Evolutionary conservation across 2,113 vertebrate genomes (phyloP).

Genomic region (Lophochroa leadbeateri): DNA sequence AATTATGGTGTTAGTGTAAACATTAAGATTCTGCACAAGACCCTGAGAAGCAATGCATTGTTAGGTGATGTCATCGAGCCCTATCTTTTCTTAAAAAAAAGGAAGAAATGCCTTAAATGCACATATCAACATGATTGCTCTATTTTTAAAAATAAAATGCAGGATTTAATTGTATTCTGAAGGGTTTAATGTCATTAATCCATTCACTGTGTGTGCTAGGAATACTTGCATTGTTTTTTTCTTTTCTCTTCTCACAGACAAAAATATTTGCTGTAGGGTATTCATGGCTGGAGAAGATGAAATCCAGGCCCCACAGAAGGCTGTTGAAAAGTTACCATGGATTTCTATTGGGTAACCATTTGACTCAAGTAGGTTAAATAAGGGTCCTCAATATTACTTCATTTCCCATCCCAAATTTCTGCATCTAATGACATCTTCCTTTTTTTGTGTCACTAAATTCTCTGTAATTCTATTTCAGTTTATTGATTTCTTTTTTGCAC

Average conservation of each 20-base stretch:
- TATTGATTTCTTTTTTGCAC: background rate
- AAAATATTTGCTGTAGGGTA: slow-evolving; percentile 13
- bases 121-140: background rate
- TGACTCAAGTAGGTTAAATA: background rate
- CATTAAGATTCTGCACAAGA: slow-evolving; percentile 32
- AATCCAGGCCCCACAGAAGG: background rate
- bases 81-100: background rate
- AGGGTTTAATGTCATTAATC: background rate
- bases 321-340: background rate
- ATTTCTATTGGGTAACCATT: background rate
- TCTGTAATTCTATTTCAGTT: background rate
- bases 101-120: background rate
- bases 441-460: background rate
- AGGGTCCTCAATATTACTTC: background rate
- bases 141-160: background rate
- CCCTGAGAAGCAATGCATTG: background rate
- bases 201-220: background rate
- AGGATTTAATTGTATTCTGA: background rate
- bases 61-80: background rate
- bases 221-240: background rate
- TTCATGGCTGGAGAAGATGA: background rate
- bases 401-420: background rate
- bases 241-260: background rate
- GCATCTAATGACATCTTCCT: background rate
- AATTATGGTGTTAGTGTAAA: slow-evolving; percentile 45